Conservation (phyloP, 2,113 vertebrate species). For the Brachypteracias leptosomus region DNA sequence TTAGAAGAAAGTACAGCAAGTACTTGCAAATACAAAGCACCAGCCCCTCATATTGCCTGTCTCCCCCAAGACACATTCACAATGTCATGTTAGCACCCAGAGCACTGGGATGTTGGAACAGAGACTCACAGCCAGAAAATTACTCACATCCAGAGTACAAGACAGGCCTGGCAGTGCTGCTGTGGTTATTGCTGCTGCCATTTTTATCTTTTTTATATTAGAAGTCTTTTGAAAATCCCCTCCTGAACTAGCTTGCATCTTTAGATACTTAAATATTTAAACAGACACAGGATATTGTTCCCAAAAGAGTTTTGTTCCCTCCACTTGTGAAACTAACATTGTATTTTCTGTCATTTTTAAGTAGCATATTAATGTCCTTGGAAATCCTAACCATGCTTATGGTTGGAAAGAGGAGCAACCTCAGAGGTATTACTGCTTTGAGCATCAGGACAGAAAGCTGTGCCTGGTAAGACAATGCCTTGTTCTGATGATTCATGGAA, state of each 20-base stretch:
- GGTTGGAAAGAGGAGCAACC: neutral
- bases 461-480: neutral
- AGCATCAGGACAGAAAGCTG: neutral
- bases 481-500: neutral
- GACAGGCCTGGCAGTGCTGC: neutral
- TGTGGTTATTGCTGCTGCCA: neutral
- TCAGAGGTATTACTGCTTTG: neutral
- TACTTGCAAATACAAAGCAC: neutral
- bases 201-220: neutral
- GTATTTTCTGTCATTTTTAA: neutral
- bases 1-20: neutral
- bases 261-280: conserved; percentile 20
- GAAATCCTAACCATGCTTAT: neutral
- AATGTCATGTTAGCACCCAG: neutral
- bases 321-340: neutral
- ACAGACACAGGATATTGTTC: neutral
- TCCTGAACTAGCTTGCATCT: neutral
- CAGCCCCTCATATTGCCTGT: neutral
- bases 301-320: neutral
- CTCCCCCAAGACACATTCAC: neutral
- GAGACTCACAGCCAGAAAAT: neutral
- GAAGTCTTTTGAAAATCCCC: neutral
- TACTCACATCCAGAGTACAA: neutral
- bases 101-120: neutral
- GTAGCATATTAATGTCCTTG: neutral